Evolutionary conservation across 2,113 vertebrate species (phyloP).

Genomic region (Ptyas mucosa): DNA sequence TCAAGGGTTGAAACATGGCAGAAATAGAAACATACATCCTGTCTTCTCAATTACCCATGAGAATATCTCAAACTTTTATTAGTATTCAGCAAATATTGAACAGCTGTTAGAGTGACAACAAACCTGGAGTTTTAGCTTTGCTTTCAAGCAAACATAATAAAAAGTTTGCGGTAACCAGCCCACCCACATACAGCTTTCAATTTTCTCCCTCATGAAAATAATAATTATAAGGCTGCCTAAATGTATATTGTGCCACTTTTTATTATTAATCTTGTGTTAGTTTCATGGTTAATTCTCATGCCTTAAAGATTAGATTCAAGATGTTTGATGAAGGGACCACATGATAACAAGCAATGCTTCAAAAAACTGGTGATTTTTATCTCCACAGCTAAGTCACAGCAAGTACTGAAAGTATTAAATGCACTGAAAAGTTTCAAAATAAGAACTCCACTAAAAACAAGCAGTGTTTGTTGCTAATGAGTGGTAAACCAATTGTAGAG

Average conservation of each 20-base stretch:
- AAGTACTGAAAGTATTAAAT: background rate
- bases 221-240: background rate
- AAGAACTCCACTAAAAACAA: background rate
- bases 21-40: conserved; percentile 2
- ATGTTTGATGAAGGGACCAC: background rate
- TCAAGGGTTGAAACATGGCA: background rate
- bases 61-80: background rate
- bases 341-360: background rate
- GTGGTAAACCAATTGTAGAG: background rate
- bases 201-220: background rate
- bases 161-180: background rate
- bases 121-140: background rate
- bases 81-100: background rate
- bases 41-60: background rate
- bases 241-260: background rate
- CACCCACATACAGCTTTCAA: background rate
- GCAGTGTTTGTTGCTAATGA: background rate
- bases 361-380: background rate
- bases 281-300: background rate
- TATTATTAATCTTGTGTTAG: background rate
- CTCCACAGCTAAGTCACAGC: background rate
- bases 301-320: background rate
- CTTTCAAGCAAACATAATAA: background rate
- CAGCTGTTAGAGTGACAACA: background rate
- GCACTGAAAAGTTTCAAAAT: background rate